Evolutionary conservation across 2,113 vertebrate species (phyloP), one percentile per base, ranked within the genome.

Genomic region (Tauraco erythrolophus): DNA sequence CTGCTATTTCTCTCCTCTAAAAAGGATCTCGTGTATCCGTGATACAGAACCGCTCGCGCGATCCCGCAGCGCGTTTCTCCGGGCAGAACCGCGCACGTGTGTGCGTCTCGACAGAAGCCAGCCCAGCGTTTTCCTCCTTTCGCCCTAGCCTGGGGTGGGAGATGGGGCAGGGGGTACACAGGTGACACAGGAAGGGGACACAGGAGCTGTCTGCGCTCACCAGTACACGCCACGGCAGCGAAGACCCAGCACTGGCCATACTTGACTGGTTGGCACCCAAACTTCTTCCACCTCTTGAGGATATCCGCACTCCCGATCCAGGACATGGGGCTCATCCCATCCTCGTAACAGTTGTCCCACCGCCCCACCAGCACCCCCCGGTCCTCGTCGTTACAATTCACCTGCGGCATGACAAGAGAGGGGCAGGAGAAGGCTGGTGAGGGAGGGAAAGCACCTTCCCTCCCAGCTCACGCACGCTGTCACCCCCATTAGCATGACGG

Each of bases 211-310:
- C 65, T 28, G 88, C 14, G 33, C 98, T 98, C 97, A 99, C 99
- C 98, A 11, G 99, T 98, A 94, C 99, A 99, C 4, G 98, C 99
- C 88, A 99, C 99, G 0, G 99, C 99, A 2, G 99, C 99, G 31
- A 99, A 99, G 66, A 99, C 99, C 99, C 99, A 99, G 97, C 99
- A 99, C 98, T 99, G 99, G 83, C 99, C 99, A 0, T 98, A 99
- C 50, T 99, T 98, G 93, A 99, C 99, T 0, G 98, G 98, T 81
- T 98, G 96, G 95, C 99, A 99, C 7, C 98, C 93, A 2, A 94
- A 95, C 0, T 75, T 89, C 87, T 98, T 96, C 99, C 99, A 99
- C 69, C 97, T 98, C 56, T 82, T 97, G 61, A 99, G 98, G 89
- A 99, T 99, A 84, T 99, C 98, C 98, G 99, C 98, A 0, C 99